A percentile compares a stretch with the other conserved stretches of the same genome.
Conservation (phyloP, 2,888 invertebrate species). For the Himalopsyche japonica region DNA sequence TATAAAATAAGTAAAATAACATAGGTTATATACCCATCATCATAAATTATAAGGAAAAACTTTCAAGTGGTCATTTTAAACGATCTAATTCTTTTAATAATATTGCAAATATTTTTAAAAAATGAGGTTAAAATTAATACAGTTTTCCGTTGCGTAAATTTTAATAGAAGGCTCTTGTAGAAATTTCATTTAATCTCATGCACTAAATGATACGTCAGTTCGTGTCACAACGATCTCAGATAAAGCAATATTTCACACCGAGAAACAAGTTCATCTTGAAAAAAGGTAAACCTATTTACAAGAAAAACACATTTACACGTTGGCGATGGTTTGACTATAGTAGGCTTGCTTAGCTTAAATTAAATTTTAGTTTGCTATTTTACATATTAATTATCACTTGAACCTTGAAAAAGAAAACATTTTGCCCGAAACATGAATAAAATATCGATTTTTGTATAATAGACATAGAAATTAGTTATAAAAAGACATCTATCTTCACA, state of each 20-base stretch:
- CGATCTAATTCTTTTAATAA: too few relatives aligned
- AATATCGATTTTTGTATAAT: background rate
- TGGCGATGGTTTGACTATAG: background rate
- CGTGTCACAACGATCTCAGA: background rate
- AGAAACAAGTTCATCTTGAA: background rate
- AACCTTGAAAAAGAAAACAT: background rate
- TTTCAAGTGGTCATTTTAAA: too few relatives aligned
- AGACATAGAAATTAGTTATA: too few relatives aligned
- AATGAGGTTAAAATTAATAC: too few relatives aligned
- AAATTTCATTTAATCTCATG: background rate
- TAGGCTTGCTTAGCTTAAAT: background rate
- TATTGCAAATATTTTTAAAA: too few relatives aligned
- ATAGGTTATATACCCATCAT: too few relatives aligned
- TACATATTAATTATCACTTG: background rate
- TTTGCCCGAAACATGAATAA: background rate
- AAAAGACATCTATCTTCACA: too few relatives aligned
- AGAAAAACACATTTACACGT: background rate
- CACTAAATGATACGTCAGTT: background rate
- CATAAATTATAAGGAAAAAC: too few relatives aligned
- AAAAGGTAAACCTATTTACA: background rate
- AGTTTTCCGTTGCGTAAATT: too few relatives aligned
- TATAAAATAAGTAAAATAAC: too few relatives aligned
- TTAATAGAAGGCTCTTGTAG: background rate
- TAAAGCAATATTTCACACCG: background rate
- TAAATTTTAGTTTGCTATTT: background rate